A percentile compares a stretch with the other conserved stretches of the same genome.
Conservation (phyloP, 2,888 invertebrate species). For the Cerastis leucographa region DNA sequence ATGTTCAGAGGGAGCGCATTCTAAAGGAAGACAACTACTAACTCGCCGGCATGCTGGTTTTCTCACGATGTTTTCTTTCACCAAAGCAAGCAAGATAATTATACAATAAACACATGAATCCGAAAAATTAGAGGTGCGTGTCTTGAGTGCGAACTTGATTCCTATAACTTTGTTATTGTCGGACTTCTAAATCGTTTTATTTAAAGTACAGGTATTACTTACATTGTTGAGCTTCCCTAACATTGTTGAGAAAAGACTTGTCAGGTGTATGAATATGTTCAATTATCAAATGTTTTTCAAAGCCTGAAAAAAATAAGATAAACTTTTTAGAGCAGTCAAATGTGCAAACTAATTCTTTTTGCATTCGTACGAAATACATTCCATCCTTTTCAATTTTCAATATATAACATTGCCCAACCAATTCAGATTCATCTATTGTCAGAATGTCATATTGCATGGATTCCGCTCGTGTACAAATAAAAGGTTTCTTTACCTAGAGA, state of each 20-base stretch:
- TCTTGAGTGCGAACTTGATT: too few relatives aligned
- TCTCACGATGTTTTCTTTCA: too few relatives aligned
- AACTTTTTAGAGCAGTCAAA: not conserved
- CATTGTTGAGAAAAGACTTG: not conserved
- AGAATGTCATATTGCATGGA: constrained; percentile 38
- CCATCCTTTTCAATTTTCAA: not conserved
- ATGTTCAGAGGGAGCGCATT: too few relatives aligned
- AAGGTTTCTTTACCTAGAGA: constrained; percentile 52
- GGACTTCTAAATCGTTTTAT: not conserved
- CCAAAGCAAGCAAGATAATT: too few relatives aligned
- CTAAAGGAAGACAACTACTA: too few relatives aligned
- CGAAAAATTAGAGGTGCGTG: too few relatives aligned
- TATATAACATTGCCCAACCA: constrained; percentile 10
- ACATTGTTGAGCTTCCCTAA: not conserved
- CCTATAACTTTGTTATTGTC: too few relatives aligned
- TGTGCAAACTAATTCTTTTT: not conserved
- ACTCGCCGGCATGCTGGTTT: too few relatives aligned
- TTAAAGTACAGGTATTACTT: not conserved
- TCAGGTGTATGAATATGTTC: not conserved
- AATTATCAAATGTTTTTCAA: not conserved
- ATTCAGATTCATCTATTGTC: constrained; percentile 43
- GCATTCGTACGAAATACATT: not conserved
- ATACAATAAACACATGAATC: too few relatives aligned
- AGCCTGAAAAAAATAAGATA: not conserved
- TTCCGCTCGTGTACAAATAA: constrained; percentile 42